phyloP scores from a whole-genome alignment of 2,113 vertebrate genomes.

The cat (Felis catus) region DNA sequence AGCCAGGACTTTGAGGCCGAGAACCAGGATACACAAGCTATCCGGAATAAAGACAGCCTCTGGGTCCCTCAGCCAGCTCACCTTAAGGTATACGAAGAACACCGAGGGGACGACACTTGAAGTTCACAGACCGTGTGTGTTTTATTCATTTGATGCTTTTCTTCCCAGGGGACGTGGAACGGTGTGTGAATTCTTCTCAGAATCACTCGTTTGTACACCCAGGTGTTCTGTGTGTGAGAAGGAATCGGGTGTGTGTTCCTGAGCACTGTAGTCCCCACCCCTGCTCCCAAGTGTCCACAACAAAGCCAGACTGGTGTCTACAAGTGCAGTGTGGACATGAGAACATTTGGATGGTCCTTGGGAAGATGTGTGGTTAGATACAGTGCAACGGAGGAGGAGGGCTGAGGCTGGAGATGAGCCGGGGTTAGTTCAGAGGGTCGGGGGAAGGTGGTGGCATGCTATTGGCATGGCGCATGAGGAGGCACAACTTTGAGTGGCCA shows the following conservation, averaged over 20 bases:
- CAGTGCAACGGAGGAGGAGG: not conserved
- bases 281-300: not conserved
- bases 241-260: not conserved
- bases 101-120: not conserved
- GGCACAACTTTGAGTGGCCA: not conserved
- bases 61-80: not conserved
- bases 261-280: not conserved
- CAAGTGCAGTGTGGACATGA: not conserved
- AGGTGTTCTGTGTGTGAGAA: not conserved
- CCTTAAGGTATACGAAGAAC: not conserved
- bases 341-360: not conserved
- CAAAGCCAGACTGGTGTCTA: not conserved
- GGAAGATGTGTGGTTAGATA: not conserved
- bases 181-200: not conserved
- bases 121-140: not conserved
- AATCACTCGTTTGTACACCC: not conserved
- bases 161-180: not conserved
- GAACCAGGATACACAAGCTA: not conserved
- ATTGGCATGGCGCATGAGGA: not conserved
- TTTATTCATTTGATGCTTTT: not conserved
- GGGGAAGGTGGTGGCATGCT: not conserved
- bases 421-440: not conserved
- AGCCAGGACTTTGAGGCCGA: not conserved
- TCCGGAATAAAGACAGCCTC: not conserved
- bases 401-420: not conserved